Percentiles rank a stretch among this genome's conserved stretches.
phyloP scores from a whole-genome alignment of 2,888 invertebrate genomes.

The Pyralis farinalis region DNA sequence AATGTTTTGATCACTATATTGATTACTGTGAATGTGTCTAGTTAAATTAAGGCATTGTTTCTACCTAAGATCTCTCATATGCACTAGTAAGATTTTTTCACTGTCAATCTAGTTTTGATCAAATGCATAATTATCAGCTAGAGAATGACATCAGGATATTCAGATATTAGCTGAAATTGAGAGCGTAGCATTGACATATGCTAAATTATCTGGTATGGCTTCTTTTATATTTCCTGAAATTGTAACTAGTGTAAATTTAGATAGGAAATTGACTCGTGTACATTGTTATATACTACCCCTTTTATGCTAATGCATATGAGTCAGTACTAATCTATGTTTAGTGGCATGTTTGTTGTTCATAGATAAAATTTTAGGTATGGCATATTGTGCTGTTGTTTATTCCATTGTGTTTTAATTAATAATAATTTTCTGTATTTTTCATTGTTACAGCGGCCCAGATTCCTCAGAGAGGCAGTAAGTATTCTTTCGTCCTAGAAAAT shows the following conservation, averaged over 20 bases:
- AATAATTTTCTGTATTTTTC: slow-evolving; percentile 29
- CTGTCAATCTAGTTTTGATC: no score
- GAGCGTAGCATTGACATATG: no score
- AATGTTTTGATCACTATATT: background rate
- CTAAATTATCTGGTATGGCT: no score
- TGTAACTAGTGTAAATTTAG: no score
- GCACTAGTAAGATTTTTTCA: background rate
- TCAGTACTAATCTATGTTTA: slow-evolving; percentile 51
- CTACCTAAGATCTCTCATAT: slow-evolving; percentile 1
- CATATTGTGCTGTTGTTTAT: no score
- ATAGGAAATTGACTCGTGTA: no score
- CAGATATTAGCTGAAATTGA: no score
- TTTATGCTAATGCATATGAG: slow-evolving; percentile 35
- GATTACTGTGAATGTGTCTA: background rate
- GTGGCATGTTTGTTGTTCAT: slow-evolving; percentile 73
- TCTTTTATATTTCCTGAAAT: no score
- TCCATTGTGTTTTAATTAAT: slow-evolving; percentile 7
- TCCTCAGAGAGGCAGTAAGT: slow-evolving; percentile 94
- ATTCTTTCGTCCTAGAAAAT: slow-evolving; percentile 42
- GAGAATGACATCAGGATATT: no score
- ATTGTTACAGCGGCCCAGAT: slow-evolving; percentile 93
- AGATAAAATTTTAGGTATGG: slow-evolving; percentile 28
- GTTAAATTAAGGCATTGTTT: background rate
- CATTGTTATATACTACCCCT: background rate
- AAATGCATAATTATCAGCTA: no score